phyloP scores from a whole-genome alignment of 2,797 vertebrate species.

The Phrynocephalus guinanensis region DNA sequence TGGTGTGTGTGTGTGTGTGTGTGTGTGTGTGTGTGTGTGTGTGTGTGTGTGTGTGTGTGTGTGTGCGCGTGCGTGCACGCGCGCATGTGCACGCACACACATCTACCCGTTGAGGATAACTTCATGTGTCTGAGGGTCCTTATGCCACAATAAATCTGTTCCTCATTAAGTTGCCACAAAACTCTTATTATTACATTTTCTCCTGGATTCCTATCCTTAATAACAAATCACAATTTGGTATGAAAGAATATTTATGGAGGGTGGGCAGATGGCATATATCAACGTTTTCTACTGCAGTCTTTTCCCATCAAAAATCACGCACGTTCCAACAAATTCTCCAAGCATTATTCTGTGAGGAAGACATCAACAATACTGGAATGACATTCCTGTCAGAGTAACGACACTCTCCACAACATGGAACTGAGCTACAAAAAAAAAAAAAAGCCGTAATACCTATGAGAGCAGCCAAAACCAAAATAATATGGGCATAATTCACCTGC shows the following conservation, averaged over 20 bases:
- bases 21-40: no score
- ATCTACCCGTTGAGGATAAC: neutral
- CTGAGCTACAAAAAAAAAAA: neutral
- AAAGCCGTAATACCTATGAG: rapidly evolving
- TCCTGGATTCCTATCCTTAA: neutral
- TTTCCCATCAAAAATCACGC: rapidly evolving
- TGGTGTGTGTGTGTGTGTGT: neutral
- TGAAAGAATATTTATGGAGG: neutral
- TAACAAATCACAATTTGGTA: neutral
- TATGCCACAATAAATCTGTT: neutral
- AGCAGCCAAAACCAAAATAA: neutral
- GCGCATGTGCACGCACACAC: no score
- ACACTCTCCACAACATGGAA: neutral
- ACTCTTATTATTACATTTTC: neutral
- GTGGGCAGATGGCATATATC: neutral
- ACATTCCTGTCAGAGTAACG: slow-evolving; percentile 3
- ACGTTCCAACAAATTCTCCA: neutral
- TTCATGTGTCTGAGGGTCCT: neutral
- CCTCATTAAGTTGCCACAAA: neutral
- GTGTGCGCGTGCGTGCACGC: no score
- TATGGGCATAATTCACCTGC: neutral
- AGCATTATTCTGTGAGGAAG: neutral
- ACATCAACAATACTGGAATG: neutral
- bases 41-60: no score
- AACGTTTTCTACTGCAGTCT: neutral